Evolutionary conservation across 2,113 vertebrate genomes (phyloP).

Genomic region (Oxygymnocypris stewartii): DNA sequence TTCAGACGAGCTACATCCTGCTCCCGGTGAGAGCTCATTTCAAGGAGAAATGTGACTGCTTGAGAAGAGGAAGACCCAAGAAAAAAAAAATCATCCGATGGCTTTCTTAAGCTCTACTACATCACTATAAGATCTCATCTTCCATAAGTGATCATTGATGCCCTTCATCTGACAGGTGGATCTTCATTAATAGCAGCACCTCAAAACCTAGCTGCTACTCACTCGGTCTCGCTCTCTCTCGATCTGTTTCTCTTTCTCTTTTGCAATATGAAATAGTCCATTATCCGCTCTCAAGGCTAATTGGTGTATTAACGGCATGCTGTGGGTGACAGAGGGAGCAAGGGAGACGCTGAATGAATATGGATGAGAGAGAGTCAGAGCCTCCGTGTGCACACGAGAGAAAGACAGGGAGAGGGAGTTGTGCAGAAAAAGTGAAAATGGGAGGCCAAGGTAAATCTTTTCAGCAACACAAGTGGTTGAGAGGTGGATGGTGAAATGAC

Average conservation of each 20-base stretch:
- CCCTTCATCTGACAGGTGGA: constrained; percentile 31
- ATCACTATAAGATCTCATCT: constrained; percentile 36
- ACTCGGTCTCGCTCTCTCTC: constrained; percentile 53
- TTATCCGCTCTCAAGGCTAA: constrained; percentile 82
- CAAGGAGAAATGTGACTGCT: background rate
- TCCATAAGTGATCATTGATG: background rate
- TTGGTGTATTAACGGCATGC: constrained; percentile 79
- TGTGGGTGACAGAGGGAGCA: constrained; percentile 75
- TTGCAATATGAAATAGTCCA: constrained; percentile 78
- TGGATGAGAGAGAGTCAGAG: constrained; percentile 72
- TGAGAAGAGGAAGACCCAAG: background rate
- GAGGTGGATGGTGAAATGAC: constrained; percentile 75
- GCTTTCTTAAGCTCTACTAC: constrained; percentile 1
- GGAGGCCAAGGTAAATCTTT: constrained; percentile 81
- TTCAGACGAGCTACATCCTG: constrained; percentile 15
- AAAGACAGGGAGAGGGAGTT: constrained; percentile 40
- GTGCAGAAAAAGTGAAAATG: constrained; percentile 51
- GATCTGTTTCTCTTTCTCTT: constrained; percentile 64
- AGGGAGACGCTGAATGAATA: constrained; percentile 71
- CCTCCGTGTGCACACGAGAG: constrained; percentile 51
- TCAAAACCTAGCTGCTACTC: constrained; percentile 53
- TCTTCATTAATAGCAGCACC: constrained; percentile 22
- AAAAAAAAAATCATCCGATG: constrained; percentile 7
- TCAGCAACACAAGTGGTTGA: constrained; percentile 78
- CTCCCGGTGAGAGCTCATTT: constrained; percentile 28